These are phyloP conservation scores for Argyresthia goedartella DNA, from an alignment of 2,888 invertebrate species.

Conservation along the genomic window DNA sequence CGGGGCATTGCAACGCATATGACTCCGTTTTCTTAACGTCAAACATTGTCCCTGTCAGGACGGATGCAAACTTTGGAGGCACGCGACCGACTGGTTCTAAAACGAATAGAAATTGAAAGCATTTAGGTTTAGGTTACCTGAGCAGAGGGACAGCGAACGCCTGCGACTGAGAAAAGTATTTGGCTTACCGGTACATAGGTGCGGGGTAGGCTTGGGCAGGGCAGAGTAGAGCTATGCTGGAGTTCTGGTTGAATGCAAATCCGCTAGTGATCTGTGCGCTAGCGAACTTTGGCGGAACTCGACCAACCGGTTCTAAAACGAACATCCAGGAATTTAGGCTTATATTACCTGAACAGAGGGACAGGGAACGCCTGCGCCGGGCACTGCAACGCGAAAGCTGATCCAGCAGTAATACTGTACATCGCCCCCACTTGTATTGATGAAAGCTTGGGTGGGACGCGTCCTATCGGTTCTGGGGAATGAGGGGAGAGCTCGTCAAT, in stretches of 20 bases:
- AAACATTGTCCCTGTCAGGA: slow-evolving; percentile 66
- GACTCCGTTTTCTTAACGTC: slow-evolving; percentile 57
- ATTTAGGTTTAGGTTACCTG: slow-evolving; percentile 11
- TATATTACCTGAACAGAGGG: slow-evolving; percentile 57
- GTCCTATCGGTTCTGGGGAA: slow-evolving; percentile 57
- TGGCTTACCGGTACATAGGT: slow-evolving; percentile 77
- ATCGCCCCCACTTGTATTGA: slow-evolving; percentile 63
- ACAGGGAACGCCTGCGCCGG: slow-evolving; percentile 77
- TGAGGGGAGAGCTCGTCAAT: slow-evolving; percentile 15
- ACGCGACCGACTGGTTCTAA: slow-evolving; percentile 63
- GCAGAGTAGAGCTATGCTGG: slow-evolving; percentile 73
- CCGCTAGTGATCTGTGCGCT: slow-evolving; percentile 73
- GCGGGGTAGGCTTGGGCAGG: slow-evolving; percentile 80
- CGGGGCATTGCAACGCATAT: slow-evolving; percentile 73
- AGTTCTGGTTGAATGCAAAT: slow-evolving; percentile 66
- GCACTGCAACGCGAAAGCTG: slow-evolving; percentile 73
- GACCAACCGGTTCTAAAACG: slow-evolving; percentile 73
- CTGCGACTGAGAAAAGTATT: slow-evolving; percentile 60
- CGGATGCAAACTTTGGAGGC: slow-evolving; percentile 68
- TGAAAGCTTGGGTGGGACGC: slow-evolving; percentile 54
- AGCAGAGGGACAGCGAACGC: slow-evolving; percentile 68
- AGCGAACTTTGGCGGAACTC: slow-evolving; percentile 75
- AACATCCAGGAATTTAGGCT: slow-evolving; percentile 16
- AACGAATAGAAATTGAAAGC: slow-evolving; percentile 3
- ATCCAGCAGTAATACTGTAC: slow-evolving; percentile 66